Conservation (phyloP, 2,888 invertebrate species). For the Oxycera nigricornis region DNA sequence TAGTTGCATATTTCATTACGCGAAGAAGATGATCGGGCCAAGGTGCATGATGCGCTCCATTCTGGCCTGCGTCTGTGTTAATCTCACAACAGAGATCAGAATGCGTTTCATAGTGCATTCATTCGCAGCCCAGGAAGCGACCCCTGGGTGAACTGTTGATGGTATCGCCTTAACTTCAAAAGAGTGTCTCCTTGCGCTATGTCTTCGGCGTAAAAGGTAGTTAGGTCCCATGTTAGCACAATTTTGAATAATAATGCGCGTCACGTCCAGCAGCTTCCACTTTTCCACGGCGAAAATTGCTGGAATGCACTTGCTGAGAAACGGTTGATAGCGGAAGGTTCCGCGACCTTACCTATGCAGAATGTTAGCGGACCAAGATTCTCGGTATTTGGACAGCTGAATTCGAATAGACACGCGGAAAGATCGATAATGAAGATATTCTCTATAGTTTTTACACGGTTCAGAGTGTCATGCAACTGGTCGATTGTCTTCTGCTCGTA, state of each 20-base stretch:
- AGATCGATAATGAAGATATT: too few relatives aligned
- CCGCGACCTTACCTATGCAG: not conserved
- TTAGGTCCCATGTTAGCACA: not conserved
- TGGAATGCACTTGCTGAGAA: slow-evolving; percentile 21
- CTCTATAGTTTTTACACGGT: too few relatives aligned
- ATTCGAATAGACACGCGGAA: not conserved
- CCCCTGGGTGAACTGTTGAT: slow-evolving; percentile 15
- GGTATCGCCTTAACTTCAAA: not conserved
- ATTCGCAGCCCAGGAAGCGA: not conserved
- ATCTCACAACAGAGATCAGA: not conserved
- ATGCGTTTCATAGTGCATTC: slow-evolving; percentile 29
- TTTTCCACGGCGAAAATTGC: not conserved
- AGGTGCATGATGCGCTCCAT: not conserved
- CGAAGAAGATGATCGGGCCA: not conserved
- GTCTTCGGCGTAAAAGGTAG: not conserved
- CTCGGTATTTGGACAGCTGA: not conserved
- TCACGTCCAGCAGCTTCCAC: not conserved
- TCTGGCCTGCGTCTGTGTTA: not conserved
- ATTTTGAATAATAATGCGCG: not conserved
- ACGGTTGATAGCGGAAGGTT: slow-evolving; percentile 16
- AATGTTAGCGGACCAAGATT: not conserved
- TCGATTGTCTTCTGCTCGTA: too few relatives aligned
- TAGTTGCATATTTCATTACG: slow-evolving; percentile 27
- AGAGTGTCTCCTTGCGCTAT: not conserved
- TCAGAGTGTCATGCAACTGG: too few relatives aligned